These are phyloP conservation scores for Mustela nigripes DNA, from an alignment of 2,113 vertebrate species.

Conservation along the genomic window DNA sequence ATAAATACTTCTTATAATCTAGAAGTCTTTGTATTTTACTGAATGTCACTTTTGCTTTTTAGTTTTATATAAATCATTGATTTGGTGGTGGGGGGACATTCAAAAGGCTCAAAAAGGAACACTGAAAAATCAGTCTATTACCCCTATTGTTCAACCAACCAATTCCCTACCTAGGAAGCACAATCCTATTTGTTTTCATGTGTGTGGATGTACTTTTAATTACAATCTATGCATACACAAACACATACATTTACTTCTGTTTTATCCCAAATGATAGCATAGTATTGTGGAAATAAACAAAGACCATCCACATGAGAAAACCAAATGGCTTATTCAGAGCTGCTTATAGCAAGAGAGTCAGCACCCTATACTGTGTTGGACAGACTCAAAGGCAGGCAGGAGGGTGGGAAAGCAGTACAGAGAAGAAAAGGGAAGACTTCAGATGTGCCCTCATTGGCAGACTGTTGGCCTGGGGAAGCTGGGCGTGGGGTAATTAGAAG, in stretches of 20 bases:
- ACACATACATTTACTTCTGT: background rate
- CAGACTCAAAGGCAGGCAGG: background rate
- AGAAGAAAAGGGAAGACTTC: background rate
- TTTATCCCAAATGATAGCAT: background rate
- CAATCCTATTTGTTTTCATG: background rate
- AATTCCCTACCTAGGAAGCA: background rate
- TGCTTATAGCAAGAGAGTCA: background rate
- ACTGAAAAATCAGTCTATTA: background rate
- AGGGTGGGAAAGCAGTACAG: background rate
- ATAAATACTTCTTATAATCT: background rate
- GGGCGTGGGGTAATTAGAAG: background rate
- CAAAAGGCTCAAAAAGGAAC: background rate
- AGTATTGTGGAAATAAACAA: background rate
- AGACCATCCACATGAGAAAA: background rate
- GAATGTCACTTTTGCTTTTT: background rate
- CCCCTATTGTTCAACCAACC: background rate
- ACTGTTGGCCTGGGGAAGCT: background rate
- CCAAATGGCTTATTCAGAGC: background rate
- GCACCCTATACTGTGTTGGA: background rate
- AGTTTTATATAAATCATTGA: constrained; percentile 8
- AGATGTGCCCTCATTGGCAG: background rate
- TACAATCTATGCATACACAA: background rate
- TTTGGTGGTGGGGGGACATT: background rate
- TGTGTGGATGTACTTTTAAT: background rate
- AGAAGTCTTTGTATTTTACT: background rate